Conservation (phyloP, 2,113 vertebrate species). For the Girardinichthys multiradiatus region DNA sequence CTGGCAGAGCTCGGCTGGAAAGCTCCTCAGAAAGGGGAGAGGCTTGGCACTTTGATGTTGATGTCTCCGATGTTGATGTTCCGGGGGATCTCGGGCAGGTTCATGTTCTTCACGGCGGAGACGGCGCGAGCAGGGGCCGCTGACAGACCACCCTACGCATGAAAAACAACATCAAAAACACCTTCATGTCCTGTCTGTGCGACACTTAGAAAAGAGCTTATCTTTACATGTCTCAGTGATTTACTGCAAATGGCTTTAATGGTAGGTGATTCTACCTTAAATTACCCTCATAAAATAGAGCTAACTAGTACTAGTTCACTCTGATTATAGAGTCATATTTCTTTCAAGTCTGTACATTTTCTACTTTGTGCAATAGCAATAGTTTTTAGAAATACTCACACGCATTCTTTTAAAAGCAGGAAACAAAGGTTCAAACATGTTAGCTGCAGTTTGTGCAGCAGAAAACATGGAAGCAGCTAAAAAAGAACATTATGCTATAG, state of each 20-base stretch:
- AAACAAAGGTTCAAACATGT: background rate
- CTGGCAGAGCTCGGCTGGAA: conserved; percentile 33
- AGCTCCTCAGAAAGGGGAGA: conserved; percentile 86
- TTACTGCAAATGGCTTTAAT: no score
- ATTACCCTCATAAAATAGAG: no score
- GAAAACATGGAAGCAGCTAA: no score
- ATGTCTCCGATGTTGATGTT: conserved; percentile 97
- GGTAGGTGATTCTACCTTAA: no score
- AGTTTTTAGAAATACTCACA: no score
- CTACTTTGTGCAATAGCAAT: background rate
- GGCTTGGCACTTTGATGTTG: conserved; percentile 95
- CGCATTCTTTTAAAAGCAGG: background rate
- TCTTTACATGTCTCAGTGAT: no score
- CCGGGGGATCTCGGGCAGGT: conserved; percentile 92
- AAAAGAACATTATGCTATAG: background rate
- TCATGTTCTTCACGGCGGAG: conserved; percentile 95
- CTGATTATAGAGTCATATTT: no score
- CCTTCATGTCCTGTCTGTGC: conserved; percentile 14
- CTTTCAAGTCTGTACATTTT: no score
- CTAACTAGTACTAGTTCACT: no score
- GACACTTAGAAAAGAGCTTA: no score
- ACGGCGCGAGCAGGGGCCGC: conserved; percentile 90
- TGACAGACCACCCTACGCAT: conserved; percentile 87
- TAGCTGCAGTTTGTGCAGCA: no score
- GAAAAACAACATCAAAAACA: background rate